Base-by-base conservation (phyloP, 2,797 vertebrate species). In the Oophaga sylvatica region DNA sequence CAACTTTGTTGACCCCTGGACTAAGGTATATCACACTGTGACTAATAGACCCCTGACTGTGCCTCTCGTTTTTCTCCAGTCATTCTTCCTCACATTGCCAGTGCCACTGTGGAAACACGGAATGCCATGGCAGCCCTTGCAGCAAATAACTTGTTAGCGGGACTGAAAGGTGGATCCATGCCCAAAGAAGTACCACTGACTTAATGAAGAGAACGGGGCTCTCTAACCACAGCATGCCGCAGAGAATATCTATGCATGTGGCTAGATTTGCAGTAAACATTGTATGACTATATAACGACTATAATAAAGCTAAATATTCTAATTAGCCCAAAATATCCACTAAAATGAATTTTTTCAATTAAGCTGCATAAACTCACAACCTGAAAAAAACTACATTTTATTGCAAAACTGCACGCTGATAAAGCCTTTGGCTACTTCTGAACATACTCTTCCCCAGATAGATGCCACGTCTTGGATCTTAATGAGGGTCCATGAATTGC, bases 11-110 rank as follows among this genome's bases (percentile, higher is more conserved):
- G n/a, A n/a, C n/a, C n/a, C n/a, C n/a, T n/a, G n/a, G n/a, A n/a
- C n/a, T n/a, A n/a, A n/a, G n/a, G n/a, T n/a, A n/a, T n/a, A 15
- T 59, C 57, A 59, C 3, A 15, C 57, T 53, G 48, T 53, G 48
- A 53, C 48, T 35, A 17, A 31, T 8, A 7, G 5, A 73, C 68
- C n/a, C 15, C 41, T 85, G 60, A 70, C 31, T 48, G 15, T 0
- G 29, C 41, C 22, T 85, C 20, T 80, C 82, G 29, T 26, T 65
- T 73, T 57, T 81, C 90, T 87, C 41, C 92, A 97, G 96, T 96
- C 84, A 96, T 97, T 90, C 95, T 97, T 41, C 96, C 96, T 3
- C 96, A 97, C 68, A 93, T 97, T 62, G 96, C 96, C 26, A 97
- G 96, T 73, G 96, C 96, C 5, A 94, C 96, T 20, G 94, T 95